These are phyloP conservation scores for Proctacanthus coquilletti DNA, from an alignment of 1,140 invertebrate species.

Conservation along the genomic window DNA sequence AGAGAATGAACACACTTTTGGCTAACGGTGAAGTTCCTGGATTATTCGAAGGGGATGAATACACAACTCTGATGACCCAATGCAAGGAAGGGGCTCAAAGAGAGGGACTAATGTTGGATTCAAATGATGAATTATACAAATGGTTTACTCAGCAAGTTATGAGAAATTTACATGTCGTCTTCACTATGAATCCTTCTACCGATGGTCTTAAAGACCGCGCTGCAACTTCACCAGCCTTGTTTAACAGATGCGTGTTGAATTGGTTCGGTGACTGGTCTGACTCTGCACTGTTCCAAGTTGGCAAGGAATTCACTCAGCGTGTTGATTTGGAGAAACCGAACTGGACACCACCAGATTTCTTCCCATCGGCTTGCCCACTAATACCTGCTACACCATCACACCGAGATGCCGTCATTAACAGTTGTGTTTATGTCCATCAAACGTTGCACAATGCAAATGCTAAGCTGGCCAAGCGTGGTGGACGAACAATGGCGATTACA, in stretches of 20 bases:
- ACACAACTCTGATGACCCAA: conserved; percentile 97
- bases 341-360: conserved; percentile 75
- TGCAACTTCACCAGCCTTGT: conserved; percentile 94
- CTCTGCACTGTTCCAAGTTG: conserved; percentile 82
- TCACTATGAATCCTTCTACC: conserved; percentile 99
- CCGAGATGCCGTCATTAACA: conserved; percentile 92
- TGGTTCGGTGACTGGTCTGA: conserved; percentile 99
- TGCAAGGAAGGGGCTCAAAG: conserved; percentile 98
- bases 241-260: conserved; percentile 98
- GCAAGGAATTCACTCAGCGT: conserved; percentile 71
- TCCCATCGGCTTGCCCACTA: conserved; percentile 68
- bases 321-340: conserved; percentile 67
- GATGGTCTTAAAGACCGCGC: conserved; percentile 96
- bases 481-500: conserved; percentile 92
- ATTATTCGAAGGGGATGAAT: conserved; percentile 87
- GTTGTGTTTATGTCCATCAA: conserved; percentile 96
- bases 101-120: conserved; percentile 96
- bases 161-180: conserved; percentile 97
- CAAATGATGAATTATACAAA: conserved; percentile 96
- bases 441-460: conserved; percentile 89
- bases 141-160: conserved; percentile 95
- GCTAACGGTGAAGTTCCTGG: conserved; percentile 95
- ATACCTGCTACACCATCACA: conserved; percentile 63
- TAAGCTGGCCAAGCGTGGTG: conserved; percentile 75
- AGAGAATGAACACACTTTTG: conserved; percentile 96